A percentile compares a stretch with the other conserved stretches of the same genome.
phyloP scores from a whole-genome alignment of 2,888 invertebrate species.

The Chaetogeoica ovagalla region DNA sequence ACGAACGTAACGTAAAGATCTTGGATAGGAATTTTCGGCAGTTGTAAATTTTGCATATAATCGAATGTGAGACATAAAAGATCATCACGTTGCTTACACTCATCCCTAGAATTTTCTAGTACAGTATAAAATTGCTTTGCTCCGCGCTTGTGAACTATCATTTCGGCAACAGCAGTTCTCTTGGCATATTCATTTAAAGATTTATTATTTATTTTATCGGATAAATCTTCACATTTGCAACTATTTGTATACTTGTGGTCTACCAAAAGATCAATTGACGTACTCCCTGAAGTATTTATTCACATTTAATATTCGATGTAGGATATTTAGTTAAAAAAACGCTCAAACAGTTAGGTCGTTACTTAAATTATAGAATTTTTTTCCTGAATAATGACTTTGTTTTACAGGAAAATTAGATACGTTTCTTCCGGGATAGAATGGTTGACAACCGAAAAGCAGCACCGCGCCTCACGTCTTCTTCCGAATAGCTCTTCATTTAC shows the following conservation, averaged over 20 bases:
- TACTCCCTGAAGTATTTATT: neutral
- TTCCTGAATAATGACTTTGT: neutral
- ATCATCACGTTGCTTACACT: slow-evolving; percentile 43
- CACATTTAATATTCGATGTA: neutral
- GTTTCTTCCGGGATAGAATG: too few species aligned
- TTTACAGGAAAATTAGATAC: neutral
- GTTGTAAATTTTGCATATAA: slow-evolving; percentile 56
- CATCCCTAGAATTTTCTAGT: slow-evolving; percentile 55
- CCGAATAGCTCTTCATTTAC: too few species aligned
- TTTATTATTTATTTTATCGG: neutral
- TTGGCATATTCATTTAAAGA: slow-evolving; percentile 55
- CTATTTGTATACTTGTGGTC: neutral
- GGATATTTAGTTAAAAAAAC: neutral
- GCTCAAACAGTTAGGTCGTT: neutral
- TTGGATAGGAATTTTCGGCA: slow-evolving; percentile 57
- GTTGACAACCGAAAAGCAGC: too few species aligned
- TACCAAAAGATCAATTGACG: neutral
- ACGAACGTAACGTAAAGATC: slow-evolving; percentile 55
- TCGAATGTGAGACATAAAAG: slow-evolving; percentile 56
- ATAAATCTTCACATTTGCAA: slow-evolving; percentile 4
- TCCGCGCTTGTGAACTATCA: slow-evolving; percentile 55
- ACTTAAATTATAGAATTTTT: neutral
- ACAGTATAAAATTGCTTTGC: slow-evolving; percentile 56
- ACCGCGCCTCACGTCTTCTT: too few species aligned
- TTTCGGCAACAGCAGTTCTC: slow-evolving; percentile 56